Evolutionary conservation across 2,888 invertebrate genomes (phyloP), one percentile per base, ranked within the genome.

Genomic region (Zeuzera pyrina): DNA sequence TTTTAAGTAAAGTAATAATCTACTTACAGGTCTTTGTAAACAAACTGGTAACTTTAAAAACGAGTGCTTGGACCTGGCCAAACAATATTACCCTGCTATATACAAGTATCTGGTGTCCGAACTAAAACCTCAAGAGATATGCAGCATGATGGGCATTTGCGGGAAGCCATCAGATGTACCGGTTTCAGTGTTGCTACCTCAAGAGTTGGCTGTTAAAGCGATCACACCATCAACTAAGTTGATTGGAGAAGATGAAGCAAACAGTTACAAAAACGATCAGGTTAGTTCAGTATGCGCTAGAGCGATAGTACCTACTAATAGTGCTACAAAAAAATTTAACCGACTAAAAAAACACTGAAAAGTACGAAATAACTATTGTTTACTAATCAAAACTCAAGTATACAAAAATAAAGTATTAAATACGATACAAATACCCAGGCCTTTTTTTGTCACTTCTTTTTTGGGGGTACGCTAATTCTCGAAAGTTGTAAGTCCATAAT

Each of bases 1-100:
- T n/a, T n/a, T n/a, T n/a, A n/a, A n/a, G n/a, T n/a, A n/a, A n/a
- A n/a, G n/a, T n/a, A n/a, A n/a, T n/a, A n/a, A n/a, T n/a, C n/a
- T n/a, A n/a, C n/a, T 40, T 34, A 3, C 49, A 84, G 84, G 94
- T 37, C 74, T 95, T 3, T 95, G 95, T 79, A 91, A 91, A 42
- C 92, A 94, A 73, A 90, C 91, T 0, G 88, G 88, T 36, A 79
- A 85, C 6, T 94, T 93, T 69, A 86, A 89, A 41, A 59, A 79
- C 1, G 91, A 94, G 83, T 96, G 96, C 55, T 71, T 88, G 2
- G 85, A 87, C 36, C 76, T 95, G 23, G 93, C 93, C 0, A 89
- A 93, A 35, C 85, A 94, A 51, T 95, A 95, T 68, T 94, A 92
- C 56, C 84, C 87, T 0, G 59, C 86, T 12, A 86, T 93, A 38